Conservation (phyloP, 2,797 vertebrate species). For the Ceryle rudis region DNA sequence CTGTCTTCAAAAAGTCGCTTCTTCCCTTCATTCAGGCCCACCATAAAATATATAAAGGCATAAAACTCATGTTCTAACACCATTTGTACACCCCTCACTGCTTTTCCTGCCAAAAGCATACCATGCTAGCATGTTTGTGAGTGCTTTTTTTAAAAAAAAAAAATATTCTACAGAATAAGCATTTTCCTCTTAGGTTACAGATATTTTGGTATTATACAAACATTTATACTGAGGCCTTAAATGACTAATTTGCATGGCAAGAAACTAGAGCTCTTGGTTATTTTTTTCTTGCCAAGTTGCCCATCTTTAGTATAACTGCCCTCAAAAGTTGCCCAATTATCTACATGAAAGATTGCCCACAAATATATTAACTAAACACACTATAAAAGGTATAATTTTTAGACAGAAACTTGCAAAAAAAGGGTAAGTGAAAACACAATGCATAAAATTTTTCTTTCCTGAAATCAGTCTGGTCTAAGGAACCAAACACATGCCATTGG, state of each 20-base stretch:
- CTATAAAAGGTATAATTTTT: neutral
- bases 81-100: neutral
- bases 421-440: neutral
- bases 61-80: neutral
- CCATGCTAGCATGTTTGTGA: neutral
- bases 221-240: neutral
- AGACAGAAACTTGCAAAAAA: neutral
- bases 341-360: neutral
- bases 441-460: neutral
- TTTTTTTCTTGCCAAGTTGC: neutral
- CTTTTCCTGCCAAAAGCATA: neutral
- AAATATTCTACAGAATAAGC: neutral
- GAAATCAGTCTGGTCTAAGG: neutral
- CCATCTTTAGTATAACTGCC: neutral
- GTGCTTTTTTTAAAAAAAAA: neutral
- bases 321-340: neutral
- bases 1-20: neutral
- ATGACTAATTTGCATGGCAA: neutral
- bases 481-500: neutral
- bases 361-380: neutral
- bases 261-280: neutral
- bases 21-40: neutral
- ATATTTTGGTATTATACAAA: neutral
- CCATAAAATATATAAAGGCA: neutral
- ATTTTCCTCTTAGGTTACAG: neutral